phyloP scores from a whole-genome alignment of 2,797 vertebrate genomes.

The Gallinago nigripennis region DNA sequence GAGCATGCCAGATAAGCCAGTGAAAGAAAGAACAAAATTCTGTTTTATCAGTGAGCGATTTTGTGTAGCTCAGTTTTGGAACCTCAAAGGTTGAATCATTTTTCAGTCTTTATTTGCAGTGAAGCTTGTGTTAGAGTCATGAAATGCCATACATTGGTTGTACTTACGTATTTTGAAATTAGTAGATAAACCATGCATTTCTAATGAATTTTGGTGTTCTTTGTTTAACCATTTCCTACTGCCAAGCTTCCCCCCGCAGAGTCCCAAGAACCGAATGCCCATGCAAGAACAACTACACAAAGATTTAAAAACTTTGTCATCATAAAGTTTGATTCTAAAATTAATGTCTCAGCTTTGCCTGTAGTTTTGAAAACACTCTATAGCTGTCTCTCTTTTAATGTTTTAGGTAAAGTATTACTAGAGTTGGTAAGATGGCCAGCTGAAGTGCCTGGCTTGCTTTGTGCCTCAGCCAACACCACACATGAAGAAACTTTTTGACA shows the following conservation, averaged over 20 bases:
- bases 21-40: not conserved
- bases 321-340: not conserved
- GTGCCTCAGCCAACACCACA: not conserved
- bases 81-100: not conserved
- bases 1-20: not conserved
- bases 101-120: not conserved
- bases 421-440: not conserved
- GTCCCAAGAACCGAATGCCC: not conserved
- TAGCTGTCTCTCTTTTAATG: not conserved
- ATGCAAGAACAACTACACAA: not conserved
- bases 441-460: not conserved
- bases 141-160: accelerated
- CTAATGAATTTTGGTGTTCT: not conserved
- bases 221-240: not conserved
- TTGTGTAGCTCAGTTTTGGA: not conserved
- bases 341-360: not conserved
- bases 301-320: not conserved
- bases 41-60: not conserved
- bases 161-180: not conserved
- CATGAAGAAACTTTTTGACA: not conserved
- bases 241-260: not conserved
- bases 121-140: not conserved
- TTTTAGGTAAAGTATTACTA: not conserved
- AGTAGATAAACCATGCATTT: not conserved
- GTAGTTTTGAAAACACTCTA: not conserved